Percentiles rank a stretch among this genome's conserved stretches.
Evolutionary conservation across 2,113 vertebrate species (phyloP).

Genomic region (Gasterosteus nipponicus): DNA sequence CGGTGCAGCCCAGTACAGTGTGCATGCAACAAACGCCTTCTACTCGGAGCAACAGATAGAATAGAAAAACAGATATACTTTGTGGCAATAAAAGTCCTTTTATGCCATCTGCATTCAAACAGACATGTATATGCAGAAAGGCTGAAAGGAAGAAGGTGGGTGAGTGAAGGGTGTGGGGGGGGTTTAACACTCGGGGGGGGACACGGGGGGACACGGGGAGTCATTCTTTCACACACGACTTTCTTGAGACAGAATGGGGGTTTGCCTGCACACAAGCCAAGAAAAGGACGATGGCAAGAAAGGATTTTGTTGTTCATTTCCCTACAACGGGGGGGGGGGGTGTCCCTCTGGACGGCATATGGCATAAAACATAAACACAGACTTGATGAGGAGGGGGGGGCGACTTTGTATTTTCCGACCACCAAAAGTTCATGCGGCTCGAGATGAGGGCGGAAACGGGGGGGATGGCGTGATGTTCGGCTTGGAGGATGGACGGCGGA

Average conservation of each 20-base stretch:
- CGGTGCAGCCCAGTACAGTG: slow-evolving; percentile 72
- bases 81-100: slow-evolving; percentile 98
- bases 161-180: slow-evolving; percentile 51
- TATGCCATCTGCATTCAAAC: slow-evolving; percentile 94
- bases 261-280: slow-evolving; percentile 76
- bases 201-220: slow-evolving; percentile 41
- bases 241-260: slow-evolving; percentile 86
- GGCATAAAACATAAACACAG: slow-evolving; percentile 76
- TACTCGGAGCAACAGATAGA: slow-evolving; percentile 84
- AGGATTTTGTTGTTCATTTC: slow-evolving; percentile 96
- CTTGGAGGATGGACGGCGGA: slow-evolving; percentile 83
- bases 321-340: slow-evolving; percentile 74
- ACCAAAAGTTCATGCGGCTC: slow-evolving; percentile 99
- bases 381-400: slow-evolving; percentile 63
- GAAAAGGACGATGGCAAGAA: slow-evolving; percentile 93
- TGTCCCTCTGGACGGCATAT: slow-evolving; percentile 77
- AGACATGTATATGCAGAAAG: slow-evolving; percentile 84
- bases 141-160: slow-evolving; percentile 71
- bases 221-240: slow-evolving; percentile 97
- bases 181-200: slow-evolving; percentile 43
- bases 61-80: slow-evolving; percentile 92
- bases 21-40: slow-evolving; percentile 91
- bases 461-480: slow-evolving; percentile 84
- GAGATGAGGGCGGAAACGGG: slow-evolving; percentile 94
- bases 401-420: slow-evolving; percentile 84